These are phyloP conservation scores for Smutsia temminckii DNA, from an alignment of 2,797 vertebrate genomes.

Conservation along the genomic window DNA sequence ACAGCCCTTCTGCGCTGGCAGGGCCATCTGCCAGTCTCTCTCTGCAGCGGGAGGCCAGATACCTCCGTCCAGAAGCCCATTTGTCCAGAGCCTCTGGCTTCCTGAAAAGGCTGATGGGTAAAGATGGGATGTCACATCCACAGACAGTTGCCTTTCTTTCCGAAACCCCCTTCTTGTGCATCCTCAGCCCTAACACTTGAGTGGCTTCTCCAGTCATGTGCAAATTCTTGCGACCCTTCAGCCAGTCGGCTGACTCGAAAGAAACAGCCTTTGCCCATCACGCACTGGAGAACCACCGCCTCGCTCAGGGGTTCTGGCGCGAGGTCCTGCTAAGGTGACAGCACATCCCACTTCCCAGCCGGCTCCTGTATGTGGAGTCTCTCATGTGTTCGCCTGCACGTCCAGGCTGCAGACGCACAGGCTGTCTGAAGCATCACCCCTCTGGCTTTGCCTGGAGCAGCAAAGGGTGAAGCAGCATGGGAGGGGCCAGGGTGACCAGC, in stretches of 20 bases:
- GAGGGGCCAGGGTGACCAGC: neutral
- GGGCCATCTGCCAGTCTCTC: neutral
- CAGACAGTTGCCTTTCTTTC: neutral
- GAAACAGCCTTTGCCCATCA: neutral
- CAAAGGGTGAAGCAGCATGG: neutral
- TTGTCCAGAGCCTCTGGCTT: neutral
- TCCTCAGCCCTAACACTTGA: neutral
- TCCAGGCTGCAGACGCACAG: neutral
- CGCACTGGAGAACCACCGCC: neutral
- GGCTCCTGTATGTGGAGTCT: neutral
- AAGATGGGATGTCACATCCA: accelerated
- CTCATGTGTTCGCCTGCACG: neutral
- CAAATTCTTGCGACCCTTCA: neutral
- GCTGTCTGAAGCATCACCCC: accelerated
- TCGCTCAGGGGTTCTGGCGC: neutral
- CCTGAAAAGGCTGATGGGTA: neutral
- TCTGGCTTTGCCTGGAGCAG: neutral
- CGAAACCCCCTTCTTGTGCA: neutral
- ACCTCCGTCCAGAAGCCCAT: neutral
- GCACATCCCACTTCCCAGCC: neutral
- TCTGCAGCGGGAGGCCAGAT: neutral
- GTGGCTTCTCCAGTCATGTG: accelerated
- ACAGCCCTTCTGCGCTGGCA: neutral
- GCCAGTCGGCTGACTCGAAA: neutral
- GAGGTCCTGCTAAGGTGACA: accelerated